These are phyloP conservation scores for Drosophila serrata DNA, from an alignment of 1,140 invertebrate species.

Conservation along the genomic window DNA sequence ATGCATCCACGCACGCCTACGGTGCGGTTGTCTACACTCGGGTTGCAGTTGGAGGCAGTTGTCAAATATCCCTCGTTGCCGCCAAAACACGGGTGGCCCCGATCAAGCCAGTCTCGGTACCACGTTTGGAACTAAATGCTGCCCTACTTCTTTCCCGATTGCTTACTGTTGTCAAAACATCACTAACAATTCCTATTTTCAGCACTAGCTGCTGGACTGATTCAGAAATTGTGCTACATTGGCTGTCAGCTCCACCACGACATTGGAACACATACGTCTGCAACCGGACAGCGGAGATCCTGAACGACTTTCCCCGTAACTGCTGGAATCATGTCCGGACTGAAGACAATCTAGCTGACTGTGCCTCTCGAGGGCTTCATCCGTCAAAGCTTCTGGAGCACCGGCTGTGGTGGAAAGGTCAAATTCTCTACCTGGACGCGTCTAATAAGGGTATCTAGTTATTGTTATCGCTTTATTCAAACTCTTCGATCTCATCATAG, in stretches of 20 bases:
- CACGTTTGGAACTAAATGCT: too few species aligned
- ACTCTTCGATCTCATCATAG: too few species aligned
- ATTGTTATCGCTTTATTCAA: conserved; percentile 4
- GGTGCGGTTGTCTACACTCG: background rate
- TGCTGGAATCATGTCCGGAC: background rate
- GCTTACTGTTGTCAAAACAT: too few species aligned
- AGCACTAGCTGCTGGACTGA: background rate
- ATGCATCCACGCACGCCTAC: background rate
- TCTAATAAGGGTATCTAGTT: background rate
- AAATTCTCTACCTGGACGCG: background rate
- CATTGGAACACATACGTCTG: too few species aligned
- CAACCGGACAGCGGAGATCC: background rate
- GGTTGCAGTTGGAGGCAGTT: background rate
- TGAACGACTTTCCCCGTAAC: background rate
- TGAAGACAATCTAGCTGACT: background rate
- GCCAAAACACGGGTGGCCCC: background rate
- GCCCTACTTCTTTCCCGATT: too few species aligned
- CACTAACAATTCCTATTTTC: background rate
- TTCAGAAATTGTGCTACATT: background rate
- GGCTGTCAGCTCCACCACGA: background rate
- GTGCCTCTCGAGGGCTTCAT: background rate
- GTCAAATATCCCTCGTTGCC: background rate
- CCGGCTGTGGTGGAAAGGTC: background rate
- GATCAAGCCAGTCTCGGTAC: too few species aligned
- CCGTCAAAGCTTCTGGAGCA: background rate